These are phyloP conservation scores for Myoxocephalus aenaeus DNA, from an alignment of 2,797 vertebrate genomes.

Conservation along the genomic window DNA sequence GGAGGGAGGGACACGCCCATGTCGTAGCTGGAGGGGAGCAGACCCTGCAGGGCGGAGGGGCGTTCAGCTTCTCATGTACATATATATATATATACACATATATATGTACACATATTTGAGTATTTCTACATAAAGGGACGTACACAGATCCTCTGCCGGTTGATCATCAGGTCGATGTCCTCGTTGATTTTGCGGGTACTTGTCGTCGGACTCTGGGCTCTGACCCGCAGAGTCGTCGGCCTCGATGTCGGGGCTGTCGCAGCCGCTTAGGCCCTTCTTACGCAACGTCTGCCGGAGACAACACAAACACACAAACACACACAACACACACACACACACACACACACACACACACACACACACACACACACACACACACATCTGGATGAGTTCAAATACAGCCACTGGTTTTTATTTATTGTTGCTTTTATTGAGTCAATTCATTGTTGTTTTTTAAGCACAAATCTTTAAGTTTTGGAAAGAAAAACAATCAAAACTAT, in stretches of 20 bases:
- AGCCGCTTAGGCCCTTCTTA: slow-evolving; percentile 97
- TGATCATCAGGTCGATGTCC: slow-evolving; percentile 99
- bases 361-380: too few species aligned
- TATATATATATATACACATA: background rate
- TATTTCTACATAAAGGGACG: background rate
- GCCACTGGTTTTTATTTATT: too few species aligned
- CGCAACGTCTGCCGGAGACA: slow-evolving; percentile 88
- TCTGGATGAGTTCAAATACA: too few species aligned
- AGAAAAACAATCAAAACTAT: too few species aligned
- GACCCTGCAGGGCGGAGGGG: slow-evolving; percentile 80
- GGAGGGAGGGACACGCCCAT: slow-evolving; percentile 92
- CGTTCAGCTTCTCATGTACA: background rate
- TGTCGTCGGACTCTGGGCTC: slow-evolving; percentile 98
- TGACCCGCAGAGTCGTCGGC: slow-evolving; percentile 98
- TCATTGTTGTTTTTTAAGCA: too few species aligned
- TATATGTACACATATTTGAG: background rate
- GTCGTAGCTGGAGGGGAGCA: slow-evolving; percentile 94
- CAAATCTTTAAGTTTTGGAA: too few species aligned
- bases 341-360: too few species aligned
- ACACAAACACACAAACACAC: too few species aligned
- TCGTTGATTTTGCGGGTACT: slow-evolving; percentile 98
- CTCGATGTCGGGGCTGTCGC: slow-evolving; percentile 97
- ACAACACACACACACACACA: too few species aligned
- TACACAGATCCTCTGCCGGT: slow-evolving; percentile 97
- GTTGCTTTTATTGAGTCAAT: too few species aligned